phyloP scores from a whole-genome alignment of 1,140 invertebrate species.

The Zophobas atratus region DNA sequence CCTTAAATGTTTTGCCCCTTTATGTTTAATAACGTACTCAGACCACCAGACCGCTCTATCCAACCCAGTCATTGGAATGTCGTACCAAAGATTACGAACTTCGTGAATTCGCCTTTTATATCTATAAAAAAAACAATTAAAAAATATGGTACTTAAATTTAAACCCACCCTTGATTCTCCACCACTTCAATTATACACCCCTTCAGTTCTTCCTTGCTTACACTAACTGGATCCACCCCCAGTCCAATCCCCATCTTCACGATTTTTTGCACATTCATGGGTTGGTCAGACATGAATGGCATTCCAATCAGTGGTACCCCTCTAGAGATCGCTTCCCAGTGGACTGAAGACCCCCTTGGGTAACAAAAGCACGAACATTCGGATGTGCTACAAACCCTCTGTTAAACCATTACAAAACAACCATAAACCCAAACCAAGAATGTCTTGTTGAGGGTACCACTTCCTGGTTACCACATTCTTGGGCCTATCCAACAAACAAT shows the following conservation, averaged over 20 bases:
- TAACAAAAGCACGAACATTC: constrained; percentile 67
- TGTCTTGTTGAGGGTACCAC: constrained; percentile 81
- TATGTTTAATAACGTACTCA: constrained; percentile 52
- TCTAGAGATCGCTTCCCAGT: constrained; percentile 69
- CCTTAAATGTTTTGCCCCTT: constrained; percentile 14
- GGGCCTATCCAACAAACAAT: constrained; percentile 71
- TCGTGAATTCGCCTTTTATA: constrained; percentile 39
- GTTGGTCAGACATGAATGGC: constrained; percentile 65
- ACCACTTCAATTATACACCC: constrained; percentile 49
- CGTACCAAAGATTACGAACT: constrained; percentile 31
- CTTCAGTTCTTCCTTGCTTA: constrained; percentile 46
- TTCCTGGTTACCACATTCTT: constrained; percentile 75
- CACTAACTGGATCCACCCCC: constrained; percentile 43
- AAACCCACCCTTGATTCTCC: constrained; percentile 44
- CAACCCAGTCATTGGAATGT: constrained; percentile 48
- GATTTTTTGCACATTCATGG: constrained; percentile 57
- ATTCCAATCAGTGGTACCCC: constrained; percentile 70
- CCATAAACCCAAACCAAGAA: constrained; percentile 65
- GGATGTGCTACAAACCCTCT: constrained; percentile 63
- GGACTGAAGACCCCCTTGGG: constrained; percentile 72
- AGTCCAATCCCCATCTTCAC: constrained; percentile 60
- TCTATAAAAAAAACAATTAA: constrained; percentile 66
- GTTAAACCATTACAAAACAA: neutral
- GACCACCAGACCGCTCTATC: constrained; percentile 65
- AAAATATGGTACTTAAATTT: neutral